phyloP scores from a whole-genome alignment of 37 sponge, comb jelly and placozoan genomes.

The Sycon ciliatum region DNA sequence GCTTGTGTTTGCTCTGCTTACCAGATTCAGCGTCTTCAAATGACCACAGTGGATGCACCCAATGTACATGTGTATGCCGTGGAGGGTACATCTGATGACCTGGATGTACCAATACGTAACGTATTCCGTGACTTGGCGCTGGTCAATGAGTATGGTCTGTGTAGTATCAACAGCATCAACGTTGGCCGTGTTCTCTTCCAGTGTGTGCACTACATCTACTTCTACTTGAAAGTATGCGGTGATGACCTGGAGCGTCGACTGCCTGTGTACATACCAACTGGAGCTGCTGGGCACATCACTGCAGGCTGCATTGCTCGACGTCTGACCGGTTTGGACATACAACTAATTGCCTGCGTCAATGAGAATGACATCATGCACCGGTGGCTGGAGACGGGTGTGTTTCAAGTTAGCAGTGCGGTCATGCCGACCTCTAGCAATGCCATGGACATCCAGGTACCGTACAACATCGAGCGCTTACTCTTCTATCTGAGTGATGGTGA shows the following conservation, averaged over 20 bases:
- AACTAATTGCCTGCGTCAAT: slow-evolving; percentile 36
- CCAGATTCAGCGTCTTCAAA: slow-evolving; percentile 51
- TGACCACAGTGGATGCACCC: slow-evolving; percentile 45
- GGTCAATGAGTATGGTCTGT: slow-evolving; percentile 28
- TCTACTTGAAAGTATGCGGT: slow-evolving; percentile 40
- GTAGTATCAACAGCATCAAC: slow-evolving; percentile 42
- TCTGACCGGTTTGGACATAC: slow-evolving; percentile 43
- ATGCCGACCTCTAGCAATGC: slow-evolving; percentile 38
- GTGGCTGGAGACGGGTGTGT: background rate
- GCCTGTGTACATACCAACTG: slow-evolving; percentile 37
- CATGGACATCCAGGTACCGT: slow-evolving; percentile 46
- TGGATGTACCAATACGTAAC: slow-evolving; percentile 23
- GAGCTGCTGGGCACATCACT: slow-evolving; percentile 43
- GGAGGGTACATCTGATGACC: slow-evolving; percentile 40
- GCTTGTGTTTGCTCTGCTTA: too few species aligned
- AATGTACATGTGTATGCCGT: slow-evolving; percentile 34
- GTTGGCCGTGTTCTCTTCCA: slow-evolving; percentile 48
- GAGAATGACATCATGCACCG: slow-evolving; percentile 44
- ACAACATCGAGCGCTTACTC: slow-evolving; percentile 63
- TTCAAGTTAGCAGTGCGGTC: background rate
- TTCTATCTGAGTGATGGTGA: slow-evolving; percentile 26
- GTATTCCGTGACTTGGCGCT: slow-evolving; percentile 32
- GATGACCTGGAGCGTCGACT: slow-evolving; percentile 25
- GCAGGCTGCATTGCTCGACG: slow-evolving; percentile 23
- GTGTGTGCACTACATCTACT: slow-evolving; percentile 44